These are phyloP conservation scores for Rhinophrynus dorsalis DNA, from an alignment of 2,797 vertebrate genomes.

Conservation along the genomic window DNA sequence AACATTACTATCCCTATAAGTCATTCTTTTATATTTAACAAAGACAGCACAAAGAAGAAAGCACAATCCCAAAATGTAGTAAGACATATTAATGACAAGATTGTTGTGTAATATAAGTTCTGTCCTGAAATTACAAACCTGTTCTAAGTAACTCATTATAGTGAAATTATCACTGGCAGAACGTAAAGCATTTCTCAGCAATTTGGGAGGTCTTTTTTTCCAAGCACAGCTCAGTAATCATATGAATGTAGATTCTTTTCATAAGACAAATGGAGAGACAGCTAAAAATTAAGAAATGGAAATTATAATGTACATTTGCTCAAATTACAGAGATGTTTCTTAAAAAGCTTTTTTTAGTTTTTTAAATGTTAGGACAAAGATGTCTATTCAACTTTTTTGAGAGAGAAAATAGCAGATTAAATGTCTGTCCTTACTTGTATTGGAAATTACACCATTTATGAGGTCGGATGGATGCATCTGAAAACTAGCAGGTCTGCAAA, in stretches of 20 bases:
- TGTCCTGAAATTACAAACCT: conserved; percentile 28
- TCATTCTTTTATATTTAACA: no score
- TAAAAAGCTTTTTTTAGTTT: conserved; percentile 32
- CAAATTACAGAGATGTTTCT: conserved; percentile 37
- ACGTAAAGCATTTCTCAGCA: conserved; percentile 15
- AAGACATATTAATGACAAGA: conserved; percentile 32
- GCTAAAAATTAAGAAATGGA: conserved; percentile 48
- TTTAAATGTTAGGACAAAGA: conserved; percentile 26
- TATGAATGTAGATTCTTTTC: conserved; percentile 40
- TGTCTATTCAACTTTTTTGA: not conserved
- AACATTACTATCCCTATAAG: no score
- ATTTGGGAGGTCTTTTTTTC: conserved; percentile 7
- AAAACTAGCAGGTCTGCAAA: not conserved
- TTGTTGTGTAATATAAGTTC: conserved; percentile 37
- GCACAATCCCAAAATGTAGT: not conserved
- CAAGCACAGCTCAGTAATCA: conserved; percentile 36
- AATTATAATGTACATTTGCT: conserved; percentile 46
- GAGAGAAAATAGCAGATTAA: conserved; percentile 17
- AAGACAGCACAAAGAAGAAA: not conserved
- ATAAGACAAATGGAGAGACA: conserved; percentile 40
- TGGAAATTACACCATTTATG: not conserved
- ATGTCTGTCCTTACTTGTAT: not conserved
- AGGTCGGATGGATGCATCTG: not conserved
- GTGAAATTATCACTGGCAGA: conserved; percentile 42
- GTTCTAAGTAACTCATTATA: conserved; percentile 37